Evolutionary conservation across 2,113 vertebrate species (phyloP), one percentile per base, ranked within the genome.

Genomic region (Prinia subflava): DNA sequence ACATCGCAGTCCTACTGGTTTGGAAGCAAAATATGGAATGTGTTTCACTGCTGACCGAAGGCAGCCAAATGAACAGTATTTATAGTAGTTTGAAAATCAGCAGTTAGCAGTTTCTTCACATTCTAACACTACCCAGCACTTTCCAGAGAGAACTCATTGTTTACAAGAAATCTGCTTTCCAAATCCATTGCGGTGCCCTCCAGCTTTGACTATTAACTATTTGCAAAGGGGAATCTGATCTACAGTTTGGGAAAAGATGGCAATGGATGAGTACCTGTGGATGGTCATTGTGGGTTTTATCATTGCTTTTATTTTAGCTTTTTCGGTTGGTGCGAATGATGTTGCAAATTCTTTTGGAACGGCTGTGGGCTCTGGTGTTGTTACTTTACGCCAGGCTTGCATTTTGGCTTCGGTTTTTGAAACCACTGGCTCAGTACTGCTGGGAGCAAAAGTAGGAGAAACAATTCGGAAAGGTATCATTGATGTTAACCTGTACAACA

Each of bases 281-380:
- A 98, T 99, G 99, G 99, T 99, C 59, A 97, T 99, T 92, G 46
- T 99, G 56, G 99, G 99, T 77, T 99, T 99, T 97, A 98, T 99
- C 94, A 99, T 99, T 63, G 99, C 99, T 98, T 99, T 99, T 94
- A 96, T 99, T 96, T 98, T 99, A 98, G 99, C 99, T 13, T 99
- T 99, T 97, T 99, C 99, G 0, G 99, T 99, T 7, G 99, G 99
- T 63, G 99, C 99, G 83, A 99, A 99, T 47, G 99, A 99, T 31
- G 99, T 99, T 96, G 99, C 99, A 91, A 99, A 99, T 96, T 99
- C 99, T 0, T 99, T 99, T 2, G 99, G 99, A 71, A 99, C 99
- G 1, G 99, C 99, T 0, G 99, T 99, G 97, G 99, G 99, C 60
- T 99, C 99, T 42, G 99, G 99, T 6, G 99, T 99, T 22, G 99